These are phyloP conservation scores for Galendromus occidentalis DNA, from an alignment of 1,140 invertebrate genomes.

Conservation along the genomic window DNA sequence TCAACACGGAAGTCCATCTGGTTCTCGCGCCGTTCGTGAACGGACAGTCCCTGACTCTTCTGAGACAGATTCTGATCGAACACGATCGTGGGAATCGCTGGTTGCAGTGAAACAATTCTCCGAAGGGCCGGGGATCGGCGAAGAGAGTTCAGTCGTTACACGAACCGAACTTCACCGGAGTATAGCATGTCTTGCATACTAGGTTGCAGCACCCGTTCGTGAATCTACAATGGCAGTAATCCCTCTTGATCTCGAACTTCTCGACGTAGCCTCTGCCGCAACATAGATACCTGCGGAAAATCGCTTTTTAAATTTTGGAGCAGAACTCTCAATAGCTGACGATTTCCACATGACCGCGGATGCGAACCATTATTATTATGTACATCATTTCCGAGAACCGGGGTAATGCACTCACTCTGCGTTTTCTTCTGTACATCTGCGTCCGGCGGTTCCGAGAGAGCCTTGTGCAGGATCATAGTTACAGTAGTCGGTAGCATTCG, in stretches of 20 bases:
- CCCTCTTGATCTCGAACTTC: neutral
- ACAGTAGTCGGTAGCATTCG: neutral
- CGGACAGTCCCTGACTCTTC: neutral
- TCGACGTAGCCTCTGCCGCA: neutral
- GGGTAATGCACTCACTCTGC: neutral
- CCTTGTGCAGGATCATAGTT: neutral
- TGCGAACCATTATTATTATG: neutral
- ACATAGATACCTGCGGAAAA: neutral
- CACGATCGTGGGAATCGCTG: neutral
- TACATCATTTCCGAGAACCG: neutral
- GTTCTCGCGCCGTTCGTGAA: too few relatives aligned
- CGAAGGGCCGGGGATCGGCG: too few relatives aligned
- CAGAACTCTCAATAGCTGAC: too few relatives aligned
- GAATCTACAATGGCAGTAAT: neutral
- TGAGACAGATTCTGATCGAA: neutral
- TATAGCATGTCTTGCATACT: neutral
- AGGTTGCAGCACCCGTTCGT: neutral
- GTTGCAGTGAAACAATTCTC: too few relatives aligned
- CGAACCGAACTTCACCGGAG: neutral
- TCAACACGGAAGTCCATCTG: too few relatives aligned
- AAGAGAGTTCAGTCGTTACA: slow-evolving; percentile 3
- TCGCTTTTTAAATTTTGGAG: too few relatives aligned
- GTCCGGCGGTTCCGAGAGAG: neutral
- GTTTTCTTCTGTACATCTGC: neutral
- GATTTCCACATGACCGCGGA: too few relatives aligned